Base-by-base conservation (phyloP, 2,888 invertebrate species). In the Melanchra persicariae region DNA sequence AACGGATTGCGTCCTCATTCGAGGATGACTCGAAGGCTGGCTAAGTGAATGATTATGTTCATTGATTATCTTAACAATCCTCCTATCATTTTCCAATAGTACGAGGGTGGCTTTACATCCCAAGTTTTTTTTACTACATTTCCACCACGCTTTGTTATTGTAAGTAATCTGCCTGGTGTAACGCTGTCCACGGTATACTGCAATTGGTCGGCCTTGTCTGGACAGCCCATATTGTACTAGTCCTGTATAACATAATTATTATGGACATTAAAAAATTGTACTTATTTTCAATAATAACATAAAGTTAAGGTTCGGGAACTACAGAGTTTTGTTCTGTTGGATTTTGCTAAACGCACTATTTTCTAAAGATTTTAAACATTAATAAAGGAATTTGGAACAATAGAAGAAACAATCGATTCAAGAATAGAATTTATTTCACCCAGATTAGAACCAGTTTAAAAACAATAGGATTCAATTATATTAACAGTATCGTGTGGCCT, bases 61-160 rank as follows among this genome's bases (percentile, higher is more conserved):
- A 64, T 85, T 80, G 9, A 77, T 75, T 24, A 74, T 75, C 10
- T 72, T 77, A 3, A 89, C 59, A 17, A 90, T 83, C 12, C 76
- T 64, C 17, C 51, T 15, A 26, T 24, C 9, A 40, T 85, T 69
- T 5, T 85, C 55, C 12, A 80, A 5, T 0, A 91, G 90, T 15
- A 84, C 80, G 12, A 92, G 79, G 1, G 84, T 78, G 1, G 91
- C 90, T 34, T 86, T 82, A 69, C 92, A 92, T 2, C 86, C 86
- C 2, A 26, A 19, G 30, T 73, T 65, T 68, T 79, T 85, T 40
- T 83, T 84, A 12, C 57, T 81, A 75, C 87, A 87, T 37, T 70
- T 70, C 78, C 78, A 79, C 54, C 79, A 61, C 7, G 78, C 66
- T 47, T 68, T 70, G 0, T 52, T 10, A 15, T 72, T 61, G 34